Conservation (phyloP, 2,113 vertebrate species). For the Pelvicachromis taeniatus region DNA sequence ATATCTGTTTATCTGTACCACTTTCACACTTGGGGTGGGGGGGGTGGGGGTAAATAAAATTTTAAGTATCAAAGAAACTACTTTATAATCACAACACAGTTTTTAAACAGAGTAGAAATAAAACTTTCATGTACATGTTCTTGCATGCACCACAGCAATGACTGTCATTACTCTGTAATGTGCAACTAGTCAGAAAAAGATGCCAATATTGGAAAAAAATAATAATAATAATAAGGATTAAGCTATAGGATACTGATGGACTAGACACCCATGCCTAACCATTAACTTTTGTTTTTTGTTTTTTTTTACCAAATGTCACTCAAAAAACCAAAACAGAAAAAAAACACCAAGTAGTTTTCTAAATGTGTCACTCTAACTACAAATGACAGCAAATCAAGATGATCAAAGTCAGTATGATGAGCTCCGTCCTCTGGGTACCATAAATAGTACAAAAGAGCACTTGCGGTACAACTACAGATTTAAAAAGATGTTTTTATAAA, state of each 20-base stretch:
- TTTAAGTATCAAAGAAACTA: background rate
- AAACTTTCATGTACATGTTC: background rate
- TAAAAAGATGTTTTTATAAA: background rate
- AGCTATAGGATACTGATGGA: background rate
- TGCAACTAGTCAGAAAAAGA: background rate
- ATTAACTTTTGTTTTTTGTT: no score
- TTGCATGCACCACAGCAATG: background rate
- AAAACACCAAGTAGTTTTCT: background rate
- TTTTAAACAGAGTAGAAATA: background rate
- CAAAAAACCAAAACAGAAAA: background rate
- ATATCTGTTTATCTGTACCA: background rate
- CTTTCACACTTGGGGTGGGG: background rate
- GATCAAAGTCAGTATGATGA: background rate
- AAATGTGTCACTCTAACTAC: background rate
- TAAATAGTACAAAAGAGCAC: background rate
- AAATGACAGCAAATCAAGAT: background rate
- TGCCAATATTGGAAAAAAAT: background rate
- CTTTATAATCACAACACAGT: background rate
- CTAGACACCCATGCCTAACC: background rate
- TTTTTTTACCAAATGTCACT: background rate
- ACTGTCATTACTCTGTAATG: background rate
- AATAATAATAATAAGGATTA: background rate
- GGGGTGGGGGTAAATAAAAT: background rate
- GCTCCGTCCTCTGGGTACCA: background rate
- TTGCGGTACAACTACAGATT: background rate